Percentiles rank a stretch among this genome's conserved stretches.
phyloP scores from a whole-genome alignment of 2,888 invertebrate species.

The Dryococelus australis region DNA sequence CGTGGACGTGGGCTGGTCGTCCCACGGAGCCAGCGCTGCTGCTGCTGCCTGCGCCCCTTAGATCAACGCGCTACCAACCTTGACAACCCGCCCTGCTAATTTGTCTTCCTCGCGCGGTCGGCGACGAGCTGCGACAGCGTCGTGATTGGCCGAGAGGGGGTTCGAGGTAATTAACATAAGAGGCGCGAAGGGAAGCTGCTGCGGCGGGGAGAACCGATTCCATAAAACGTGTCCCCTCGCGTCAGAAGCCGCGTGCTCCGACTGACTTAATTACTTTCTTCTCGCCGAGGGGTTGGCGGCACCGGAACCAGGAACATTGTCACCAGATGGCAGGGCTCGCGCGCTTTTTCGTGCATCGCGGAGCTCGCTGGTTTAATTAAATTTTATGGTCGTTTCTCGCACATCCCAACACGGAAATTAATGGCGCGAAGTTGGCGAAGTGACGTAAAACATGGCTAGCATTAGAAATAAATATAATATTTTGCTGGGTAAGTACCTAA shows the following conservation, averaged over 20 bases:
- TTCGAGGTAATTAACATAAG: constrained; percentile 4
- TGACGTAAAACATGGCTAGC: neutral
- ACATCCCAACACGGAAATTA: neutral
- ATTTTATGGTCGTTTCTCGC: neutral
- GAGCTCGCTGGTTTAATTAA: neutral
- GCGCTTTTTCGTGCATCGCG: neutral
- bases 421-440: neutral
- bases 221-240: constrained; percentile 5
- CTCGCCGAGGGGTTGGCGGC: neutral
- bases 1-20: no score
- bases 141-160: neutral
- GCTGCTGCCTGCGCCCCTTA: neutral
- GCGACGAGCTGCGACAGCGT: no score
- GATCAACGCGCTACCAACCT: neutral
- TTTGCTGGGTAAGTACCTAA: no score
- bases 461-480: neutral
- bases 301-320: neutral
- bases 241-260: neutral
- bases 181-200: neutral
- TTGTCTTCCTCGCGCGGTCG: neutral
- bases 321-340: neutral
- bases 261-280: constrained; percentile 8
- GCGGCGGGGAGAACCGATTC: neutral
- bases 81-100: neutral
- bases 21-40: neutral